Conservation (phyloP, 2,797 vertebrate genomes). For the Clamator glandarius region DNA sequence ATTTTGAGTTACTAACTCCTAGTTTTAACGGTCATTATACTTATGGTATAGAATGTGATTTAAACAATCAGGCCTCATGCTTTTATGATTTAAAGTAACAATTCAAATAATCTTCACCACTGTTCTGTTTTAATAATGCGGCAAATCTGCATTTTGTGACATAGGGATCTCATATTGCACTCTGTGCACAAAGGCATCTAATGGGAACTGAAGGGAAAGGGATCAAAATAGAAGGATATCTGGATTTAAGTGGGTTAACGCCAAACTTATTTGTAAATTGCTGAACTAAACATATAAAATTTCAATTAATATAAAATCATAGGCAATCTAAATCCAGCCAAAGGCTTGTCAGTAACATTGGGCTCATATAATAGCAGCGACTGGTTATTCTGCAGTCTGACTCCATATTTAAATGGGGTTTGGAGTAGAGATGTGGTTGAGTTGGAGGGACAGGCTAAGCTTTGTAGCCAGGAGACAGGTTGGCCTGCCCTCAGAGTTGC, state of each 20-base stretch:
- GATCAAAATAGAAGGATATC: not conserved
- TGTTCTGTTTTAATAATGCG: not conserved
- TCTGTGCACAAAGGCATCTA: not conserved
- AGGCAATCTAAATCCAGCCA: not conserved
- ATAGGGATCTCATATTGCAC: not conserved
- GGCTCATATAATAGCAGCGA: not conserved
- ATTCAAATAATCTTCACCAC: not conserved
- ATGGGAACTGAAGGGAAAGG: not conserved
- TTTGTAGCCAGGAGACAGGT: accelerated
- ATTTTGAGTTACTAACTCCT: slow-evolving; percentile 13
- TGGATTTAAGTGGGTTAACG: not conserved
- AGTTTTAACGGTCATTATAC: not conserved
- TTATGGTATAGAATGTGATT: not conserved
- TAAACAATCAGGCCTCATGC: not conserved
- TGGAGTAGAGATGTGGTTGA: not conserved
- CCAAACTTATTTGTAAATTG: not conserved
- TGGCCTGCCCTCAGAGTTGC: not conserved
- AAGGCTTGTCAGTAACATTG: not conserved
- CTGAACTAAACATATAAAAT: not conserved
- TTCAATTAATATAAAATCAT: not conserved
- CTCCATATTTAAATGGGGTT: not conserved
- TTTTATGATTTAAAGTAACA: slow-evolving; percentile 7
- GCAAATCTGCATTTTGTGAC: not conserved
- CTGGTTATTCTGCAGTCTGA: not conserved
- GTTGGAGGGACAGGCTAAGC: not conserved